Evolutionary conservation across 2,113 vertebrate species (phyloP).

Genomic region (Nycticorax nycticorax): DNA sequence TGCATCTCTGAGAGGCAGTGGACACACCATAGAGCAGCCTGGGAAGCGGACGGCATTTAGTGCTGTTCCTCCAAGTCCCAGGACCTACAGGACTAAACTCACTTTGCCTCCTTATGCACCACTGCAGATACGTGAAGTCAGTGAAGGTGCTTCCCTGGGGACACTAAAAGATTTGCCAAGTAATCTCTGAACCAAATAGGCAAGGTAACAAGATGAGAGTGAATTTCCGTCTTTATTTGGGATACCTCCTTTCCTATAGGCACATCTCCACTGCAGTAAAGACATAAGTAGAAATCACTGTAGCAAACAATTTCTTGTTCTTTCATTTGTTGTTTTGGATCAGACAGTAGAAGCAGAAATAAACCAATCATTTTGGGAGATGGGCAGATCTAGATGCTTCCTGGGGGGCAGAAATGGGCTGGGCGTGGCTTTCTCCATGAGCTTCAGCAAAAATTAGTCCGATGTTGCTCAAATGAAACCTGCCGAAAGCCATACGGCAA

Average conservation of each 20-base stretch:
- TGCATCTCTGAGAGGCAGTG: not conserved
- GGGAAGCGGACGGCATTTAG: not conserved
- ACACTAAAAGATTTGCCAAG: not conserved
- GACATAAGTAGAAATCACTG: not conserved
- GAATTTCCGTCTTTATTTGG: not conserved
- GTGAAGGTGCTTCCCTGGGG: not conserved
- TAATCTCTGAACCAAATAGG: not conserved
- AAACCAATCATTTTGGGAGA: not conserved
- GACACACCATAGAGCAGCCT: not conserved
- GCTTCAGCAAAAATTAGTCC: not conserved
- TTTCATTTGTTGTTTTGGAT: not conserved
- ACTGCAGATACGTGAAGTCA: not conserved
- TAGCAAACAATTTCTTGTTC: not conserved
- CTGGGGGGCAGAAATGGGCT: not conserved
- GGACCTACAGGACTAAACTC: not conserved
- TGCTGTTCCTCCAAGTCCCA: not conserved
- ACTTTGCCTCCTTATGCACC: rapidly evolving
- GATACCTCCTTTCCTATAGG: not conserved
- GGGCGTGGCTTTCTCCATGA: not conserved
- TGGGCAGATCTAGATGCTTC: not conserved
- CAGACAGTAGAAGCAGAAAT: not conserved
- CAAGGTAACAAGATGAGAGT: not conserved
- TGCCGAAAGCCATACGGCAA: not conserved
- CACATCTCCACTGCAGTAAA: not conserved
- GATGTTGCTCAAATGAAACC: not conserved